A percentile compares a stretch with the other conserved stretches of the same genome.
Conservation (phyloP, 2,888 invertebrate genomes). For the Ormyrus nitidulus region DNA sequence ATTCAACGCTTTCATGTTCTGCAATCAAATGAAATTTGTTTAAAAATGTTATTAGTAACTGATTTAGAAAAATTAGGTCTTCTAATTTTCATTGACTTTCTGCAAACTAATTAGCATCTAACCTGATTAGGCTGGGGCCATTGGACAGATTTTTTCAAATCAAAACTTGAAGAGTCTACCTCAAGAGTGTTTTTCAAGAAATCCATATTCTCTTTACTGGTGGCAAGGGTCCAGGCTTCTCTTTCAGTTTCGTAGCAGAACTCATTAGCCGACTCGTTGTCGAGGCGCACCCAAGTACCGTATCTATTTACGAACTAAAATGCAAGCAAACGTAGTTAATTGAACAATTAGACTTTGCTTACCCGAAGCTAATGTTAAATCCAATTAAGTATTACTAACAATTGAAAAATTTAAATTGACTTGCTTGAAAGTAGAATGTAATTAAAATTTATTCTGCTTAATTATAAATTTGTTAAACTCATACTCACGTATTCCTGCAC, state of each 20-base stretch:
- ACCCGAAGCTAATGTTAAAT: too few species aligned
- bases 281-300: constrained; percentile 82
- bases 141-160: constrained; percentile 59
- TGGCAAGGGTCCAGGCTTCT: constrained; percentile 85
- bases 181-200: constrained; percentile 80
- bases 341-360: neutral
- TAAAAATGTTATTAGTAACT: neutral
- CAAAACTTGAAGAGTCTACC: constrained; percentile 64
- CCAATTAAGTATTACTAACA: neutral
- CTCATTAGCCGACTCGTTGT: constrained; percentile 79
- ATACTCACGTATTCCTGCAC: constrained; percentile 80
- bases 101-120: neutral
- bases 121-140: constrained; percentile 50
- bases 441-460: neutral
- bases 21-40: neutral
- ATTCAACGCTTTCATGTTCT: constrained; percentile 21
- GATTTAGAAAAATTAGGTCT: constrained; percentile 70
- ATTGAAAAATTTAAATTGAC: neutral
- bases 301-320: constrained; percentile 78
- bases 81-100: too few species aligned
- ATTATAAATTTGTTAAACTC: neutral
- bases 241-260: constrained; percentile 83
- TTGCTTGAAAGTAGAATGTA: neutral
- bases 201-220: constrained; percentile 80
- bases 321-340: neutral